These are phyloP conservation scores for Scaptomyza caliginosa DNA, from an alignment of 2,888 invertebrate genomes.

Conservation along the genomic window DNA sequence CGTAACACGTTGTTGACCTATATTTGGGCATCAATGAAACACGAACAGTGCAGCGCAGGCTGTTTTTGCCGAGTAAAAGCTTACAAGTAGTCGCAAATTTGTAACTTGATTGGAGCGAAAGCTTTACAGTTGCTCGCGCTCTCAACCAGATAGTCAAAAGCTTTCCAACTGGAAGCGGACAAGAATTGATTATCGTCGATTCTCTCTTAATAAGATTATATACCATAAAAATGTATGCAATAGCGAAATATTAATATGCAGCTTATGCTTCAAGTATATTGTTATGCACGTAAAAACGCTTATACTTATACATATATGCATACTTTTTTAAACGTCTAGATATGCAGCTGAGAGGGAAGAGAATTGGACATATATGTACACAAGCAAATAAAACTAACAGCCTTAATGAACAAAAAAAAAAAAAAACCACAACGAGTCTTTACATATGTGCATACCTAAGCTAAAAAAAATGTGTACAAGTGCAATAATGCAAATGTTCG, in stretches of 20 bases:
- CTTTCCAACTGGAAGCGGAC: constrained; percentile 61
- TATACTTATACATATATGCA: too few species aligned
- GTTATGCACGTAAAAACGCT: too few species aligned
- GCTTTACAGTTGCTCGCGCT: constrained; percentile 30
- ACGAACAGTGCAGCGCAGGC: constrained; percentile 34
- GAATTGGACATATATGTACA: too few species aligned
- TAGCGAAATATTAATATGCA: neutral
- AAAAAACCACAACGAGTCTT: too few species aligned
- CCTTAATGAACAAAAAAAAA: too few species aligned
- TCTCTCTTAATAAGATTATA: constrained; percentile 2
- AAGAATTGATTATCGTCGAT: constrained; percentile 9
- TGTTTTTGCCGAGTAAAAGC: constrained; percentile 66
- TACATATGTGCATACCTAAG: too few species aligned
- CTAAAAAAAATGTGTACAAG: neutral
- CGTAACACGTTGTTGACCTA: constrained; percentile 82
- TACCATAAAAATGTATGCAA: constrained; percentile 9
- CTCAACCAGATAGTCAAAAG: constrained; percentile 12
- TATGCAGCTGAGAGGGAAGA: too few species aligned
- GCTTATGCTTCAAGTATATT: neutral
- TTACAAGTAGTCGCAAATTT: constrained; percentile 45
- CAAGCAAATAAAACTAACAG: too few species aligned
- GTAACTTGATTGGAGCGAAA: constrained; percentile 50
- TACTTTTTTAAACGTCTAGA: too few species aligned
- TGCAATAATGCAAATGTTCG: constrained; percentile 16
- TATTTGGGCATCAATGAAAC: constrained; percentile 82